Conservation (phyloP, 2,797 vertebrate species). For the Oreonectes daqikongensis region DNA sequence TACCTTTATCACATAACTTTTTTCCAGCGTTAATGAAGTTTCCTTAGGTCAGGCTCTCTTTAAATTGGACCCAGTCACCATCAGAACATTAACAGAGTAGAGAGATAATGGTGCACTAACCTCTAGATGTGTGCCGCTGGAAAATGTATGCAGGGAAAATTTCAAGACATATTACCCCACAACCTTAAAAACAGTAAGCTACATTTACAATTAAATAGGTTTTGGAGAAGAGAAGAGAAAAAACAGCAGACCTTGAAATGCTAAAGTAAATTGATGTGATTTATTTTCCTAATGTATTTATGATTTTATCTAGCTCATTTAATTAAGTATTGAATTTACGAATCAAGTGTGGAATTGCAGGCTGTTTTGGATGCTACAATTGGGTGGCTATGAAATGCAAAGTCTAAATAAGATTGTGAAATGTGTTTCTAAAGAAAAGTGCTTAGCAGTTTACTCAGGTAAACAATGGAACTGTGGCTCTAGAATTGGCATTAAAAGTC, state of each 20-base stretch:
- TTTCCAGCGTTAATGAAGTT: constrained; percentile 5
- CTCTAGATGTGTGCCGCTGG: constrained; percentile 38
- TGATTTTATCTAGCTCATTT: constrained; percentile 59
- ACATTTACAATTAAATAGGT: constrained; percentile 57
- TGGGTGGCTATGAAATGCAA: constrained; percentile 52
- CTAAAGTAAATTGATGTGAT: constrained; percentile 56
- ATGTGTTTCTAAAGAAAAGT: constrained; percentile 36
- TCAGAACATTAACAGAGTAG: constrained; percentile 26
- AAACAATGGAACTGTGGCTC: constrained; percentile 37
- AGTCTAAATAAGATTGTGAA: constrained; percentile 48
- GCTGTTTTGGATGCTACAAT: constrained; percentile 50
- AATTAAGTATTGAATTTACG: constrained; percentile 62
- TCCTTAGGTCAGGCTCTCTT: constrained; percentile 20
- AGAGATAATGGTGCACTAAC: constrained; percentile 33
- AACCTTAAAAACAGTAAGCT: constrained; percentile 55
- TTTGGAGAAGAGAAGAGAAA: constrained; percentile 39
- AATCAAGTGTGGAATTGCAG: constrained; percentile 53
- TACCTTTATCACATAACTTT: constrained; percentile 12
- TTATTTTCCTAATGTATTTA: constrained; percentile 55
- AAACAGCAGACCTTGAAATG: constrained; percentile 51
- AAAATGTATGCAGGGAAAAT: constrained; percentile 47
- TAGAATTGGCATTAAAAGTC: constrained; percentile 41
- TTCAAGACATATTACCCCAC: constrained; percentile 48
- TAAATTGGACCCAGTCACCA: constrained; percentile 19
- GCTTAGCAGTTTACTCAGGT: constrained; percentile 32